These are phyloP conservation scores for Trichopria drosophilae DNA, from an alignment of 2,888 invertebrate genomes.

Conservation along the genomic window DNA sequence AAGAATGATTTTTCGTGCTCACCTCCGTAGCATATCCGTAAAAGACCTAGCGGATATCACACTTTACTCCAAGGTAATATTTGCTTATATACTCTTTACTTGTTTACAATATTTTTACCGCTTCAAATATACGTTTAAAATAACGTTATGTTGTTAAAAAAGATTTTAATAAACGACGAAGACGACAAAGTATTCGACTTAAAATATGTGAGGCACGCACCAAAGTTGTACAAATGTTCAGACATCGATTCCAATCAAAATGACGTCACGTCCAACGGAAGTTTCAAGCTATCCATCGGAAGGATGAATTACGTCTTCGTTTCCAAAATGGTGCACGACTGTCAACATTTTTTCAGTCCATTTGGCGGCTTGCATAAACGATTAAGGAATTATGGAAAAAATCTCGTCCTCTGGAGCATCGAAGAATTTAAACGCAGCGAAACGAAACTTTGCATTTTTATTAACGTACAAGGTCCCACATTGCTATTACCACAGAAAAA, in stretches of 20 bases:
- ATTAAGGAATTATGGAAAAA: conserved; percentile 33
- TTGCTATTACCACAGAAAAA: conserved; percentile 78
- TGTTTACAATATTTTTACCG: conserved; percentile 1
- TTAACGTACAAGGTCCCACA: conserved; percentile 74
- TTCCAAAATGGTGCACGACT: conserved; percentile 66
- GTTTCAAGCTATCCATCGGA: conserved; percentile 71
- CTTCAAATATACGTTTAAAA: background rate
- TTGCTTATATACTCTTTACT: background rate
- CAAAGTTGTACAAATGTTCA: conserved; percentile 61
- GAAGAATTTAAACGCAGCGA: conserved; percentile 61
- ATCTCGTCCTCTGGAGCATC: conserved; percentile 49
- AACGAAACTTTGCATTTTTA: conserved; percentile 65
- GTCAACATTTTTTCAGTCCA: conserved; percentile 65
- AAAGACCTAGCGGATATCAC: conserved; percentile 76
- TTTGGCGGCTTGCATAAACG: conserved; percentile 47
- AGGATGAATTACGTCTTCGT: conserved; percentile 73
- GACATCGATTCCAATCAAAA: conserved; percentile 59
- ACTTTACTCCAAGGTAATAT: conserved; percentile 71
- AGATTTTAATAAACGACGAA: conserved; percentile 77
- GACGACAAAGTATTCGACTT: conserved; percentile 80
- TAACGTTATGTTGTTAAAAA: conserved; percentile 36
- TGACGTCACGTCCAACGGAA: conserved; percentile 69
- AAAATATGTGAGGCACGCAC: conserved; percentile 74
- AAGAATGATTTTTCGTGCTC: conserved; percentile 72
- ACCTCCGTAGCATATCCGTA: conserved; percentile 68